Base-by-base conservation (phyloP, 2,113 vertebrate species). In the Zosterops hypoxanthus region DNA sequence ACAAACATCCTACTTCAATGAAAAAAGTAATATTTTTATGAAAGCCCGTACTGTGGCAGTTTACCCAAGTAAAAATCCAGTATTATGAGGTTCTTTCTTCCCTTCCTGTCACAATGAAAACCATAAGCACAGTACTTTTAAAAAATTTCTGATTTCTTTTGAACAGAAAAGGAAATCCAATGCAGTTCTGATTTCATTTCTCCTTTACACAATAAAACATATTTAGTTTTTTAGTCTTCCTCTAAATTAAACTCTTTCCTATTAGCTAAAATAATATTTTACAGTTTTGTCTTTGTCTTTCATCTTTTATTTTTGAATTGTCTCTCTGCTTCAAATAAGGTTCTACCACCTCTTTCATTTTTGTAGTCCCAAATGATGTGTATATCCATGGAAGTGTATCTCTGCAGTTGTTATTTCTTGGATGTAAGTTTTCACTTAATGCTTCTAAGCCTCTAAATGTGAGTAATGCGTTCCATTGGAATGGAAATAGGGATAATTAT, bases 401-500 rank as follows among this genome's bases (percentile, higher is more conserved):
- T 82, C 46, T 68, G n/a, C 9, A 31, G 14, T 73, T 65, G 34
- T 5, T 69, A 55, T 69, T 91, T 93, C 53, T 57, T 78, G 31
- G 42, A 76, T 91, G 7, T 82, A 84, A 69, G 60, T 71, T 91
- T 92, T 77, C 31, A 34, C 10, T 73, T 49, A 86, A 31, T 75
- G n/a, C 41, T 94, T 75, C 24, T 90, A 70, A 71, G 23, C 79
- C 36, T 92, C 31, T 95, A 78, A 86, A 75, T 55, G 6, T 73
- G 46, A 88, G 24, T 82, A 57, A 82, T 72, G 18, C 81, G 24
- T 71, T 92, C 91, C 33, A 63, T 53, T 85, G 56, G 31, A 83
- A 92, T 82, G 36, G 69, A 95, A 93, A 95, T 86, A 76, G 6
- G 18, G 36, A 88, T 86, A 72, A 88, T 82, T 91, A n/a, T 49